These are phyloP conservation scores for Rhimphoctona megacephalus DNA, from an alignment of 2,888 invertebrate species.

Conservation along the genomic window DNA sequence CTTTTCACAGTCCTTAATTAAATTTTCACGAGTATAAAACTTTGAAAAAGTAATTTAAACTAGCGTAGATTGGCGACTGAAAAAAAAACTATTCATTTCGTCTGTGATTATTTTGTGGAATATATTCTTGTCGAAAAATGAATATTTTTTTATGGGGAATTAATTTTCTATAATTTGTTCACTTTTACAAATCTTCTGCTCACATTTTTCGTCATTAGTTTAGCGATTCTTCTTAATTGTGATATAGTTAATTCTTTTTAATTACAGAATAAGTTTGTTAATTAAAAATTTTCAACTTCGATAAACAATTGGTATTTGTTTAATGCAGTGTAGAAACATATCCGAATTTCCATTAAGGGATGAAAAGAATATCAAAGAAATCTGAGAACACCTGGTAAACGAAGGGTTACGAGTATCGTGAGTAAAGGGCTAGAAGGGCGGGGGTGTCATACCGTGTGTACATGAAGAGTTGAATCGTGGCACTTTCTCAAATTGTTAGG, in stretches of 20 bases:
- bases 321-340: background rate
- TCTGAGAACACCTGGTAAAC: background rate
- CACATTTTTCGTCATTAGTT: background rate
- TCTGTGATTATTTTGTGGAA: background rate
- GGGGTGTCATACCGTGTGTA: conserved; percentile 28
- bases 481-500: conserved; percentile 34
- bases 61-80: conserved; percentile 14
- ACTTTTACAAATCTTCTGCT: too few species aligned
- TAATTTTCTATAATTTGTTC: too few species aligned
- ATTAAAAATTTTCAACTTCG: background rate
- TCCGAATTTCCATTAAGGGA: conserved; percentile 11
- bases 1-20: conserved; percentile 74
- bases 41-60: conserved; percentile 40
- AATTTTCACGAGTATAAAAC: conserved; percentile 72
- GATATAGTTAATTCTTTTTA: background rate
- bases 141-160: too few species aligned
- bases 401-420: conserved; percentile 14
- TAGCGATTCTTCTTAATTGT: background rate
- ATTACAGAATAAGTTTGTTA: background rate
- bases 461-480: conserved; percentile 6
- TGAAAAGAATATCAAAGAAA: conserved; percentile 10
- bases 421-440: background rate
- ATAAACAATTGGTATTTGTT: background rate
- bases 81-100: conserved; percentile 11
- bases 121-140: background rate